These are phyloP conservation scores for Scarus forsteni DNA, from an alignment of 2,797 vertebrate species.

Conservation along the genomic window DNA sequence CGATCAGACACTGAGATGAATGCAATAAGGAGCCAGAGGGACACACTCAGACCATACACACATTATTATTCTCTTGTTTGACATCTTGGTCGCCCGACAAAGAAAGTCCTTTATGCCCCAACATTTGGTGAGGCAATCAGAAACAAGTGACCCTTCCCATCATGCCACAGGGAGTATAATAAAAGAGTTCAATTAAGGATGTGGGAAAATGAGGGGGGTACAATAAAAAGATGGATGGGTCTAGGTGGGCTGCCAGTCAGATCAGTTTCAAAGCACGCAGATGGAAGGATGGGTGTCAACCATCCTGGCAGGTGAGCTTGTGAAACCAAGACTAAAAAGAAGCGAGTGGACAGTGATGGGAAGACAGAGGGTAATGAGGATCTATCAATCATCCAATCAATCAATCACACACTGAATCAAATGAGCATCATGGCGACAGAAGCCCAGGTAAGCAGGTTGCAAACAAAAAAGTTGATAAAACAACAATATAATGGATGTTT, in stretches of 20 bases:
- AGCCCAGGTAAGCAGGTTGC: conserved; percentile 23
- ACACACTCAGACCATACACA: conserved; percentile 14
- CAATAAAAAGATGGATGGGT: conserved; percentile 27
- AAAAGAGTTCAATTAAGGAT: conserved; percentile 69
- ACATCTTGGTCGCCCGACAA: conserved; percentile 25
- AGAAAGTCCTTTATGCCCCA: conserved; percentile 44
- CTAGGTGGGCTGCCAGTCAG: conserved; percentile 48
- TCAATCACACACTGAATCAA: conserved; percentile 47
- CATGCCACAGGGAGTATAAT: conserved; percentile 45
- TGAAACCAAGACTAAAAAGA: conserved; percentile 44
- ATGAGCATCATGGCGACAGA: conserved; percentile 24
- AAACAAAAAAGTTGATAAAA: background rate
- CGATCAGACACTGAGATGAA: conserved; percentile 20
- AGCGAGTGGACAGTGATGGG: background rate
- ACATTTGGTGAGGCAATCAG: conserved; percentile 56
- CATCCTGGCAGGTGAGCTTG: conserved; percentile 39
- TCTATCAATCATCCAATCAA: conserved; percentile 45
- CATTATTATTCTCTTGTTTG: conserved; percentile 12
- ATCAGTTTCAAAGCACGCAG: conserved; percentile 21
- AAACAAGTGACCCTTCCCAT: conserved; percentile 65
- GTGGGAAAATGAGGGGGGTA: conserved; percentile 20
- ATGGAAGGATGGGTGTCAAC: conserved; percentile 50
- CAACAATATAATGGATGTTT: background rate
- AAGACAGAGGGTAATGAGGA: background rate
- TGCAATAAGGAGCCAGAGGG: conserved; percentile 19